Percentiles rank a stretch among this genome's conserved stretches.
Conservation (phyloP, 2,113 vertebrate genomes). For the Natator depressus region DNA sequence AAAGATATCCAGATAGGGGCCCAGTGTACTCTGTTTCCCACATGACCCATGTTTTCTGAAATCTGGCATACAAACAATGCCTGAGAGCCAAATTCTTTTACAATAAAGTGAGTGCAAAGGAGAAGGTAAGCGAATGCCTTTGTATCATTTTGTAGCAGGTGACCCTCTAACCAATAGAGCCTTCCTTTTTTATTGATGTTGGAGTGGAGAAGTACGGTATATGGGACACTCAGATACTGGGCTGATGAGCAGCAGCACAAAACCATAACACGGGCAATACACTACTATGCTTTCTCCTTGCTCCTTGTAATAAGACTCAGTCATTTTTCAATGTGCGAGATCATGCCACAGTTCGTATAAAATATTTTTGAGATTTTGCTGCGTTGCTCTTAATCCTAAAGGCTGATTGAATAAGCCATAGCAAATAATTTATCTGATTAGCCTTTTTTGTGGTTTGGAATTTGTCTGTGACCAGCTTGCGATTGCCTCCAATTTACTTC, state of each 20-base stretch:
- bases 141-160: fast-evolving
- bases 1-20: background rate
- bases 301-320: background rate
- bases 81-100: background rate
- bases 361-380: background rate
- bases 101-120: background rate
- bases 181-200: fast-evolving
- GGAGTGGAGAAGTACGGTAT: background rate
- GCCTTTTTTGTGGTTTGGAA: background rate
- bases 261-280: background rate
- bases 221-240: fast-evolving
- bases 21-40: fast-evolving
- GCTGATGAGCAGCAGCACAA: background rate
- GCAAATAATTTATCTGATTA: background rate
- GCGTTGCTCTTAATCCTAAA: background rate
- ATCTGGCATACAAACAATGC: background rate
- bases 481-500: background rate
- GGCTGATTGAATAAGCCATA: background rate
- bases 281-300: background rate
- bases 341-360: background rate
- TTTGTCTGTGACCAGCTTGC: background rate
- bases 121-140: background rate
- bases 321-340: fast-evolving
- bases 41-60: fast-evolving
- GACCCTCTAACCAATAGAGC: fast-evolving